Evolutionary conservation across 2,797 vertebrate genomes (phyloP).

Genomic region (Helostoma temminkii): DNA sequence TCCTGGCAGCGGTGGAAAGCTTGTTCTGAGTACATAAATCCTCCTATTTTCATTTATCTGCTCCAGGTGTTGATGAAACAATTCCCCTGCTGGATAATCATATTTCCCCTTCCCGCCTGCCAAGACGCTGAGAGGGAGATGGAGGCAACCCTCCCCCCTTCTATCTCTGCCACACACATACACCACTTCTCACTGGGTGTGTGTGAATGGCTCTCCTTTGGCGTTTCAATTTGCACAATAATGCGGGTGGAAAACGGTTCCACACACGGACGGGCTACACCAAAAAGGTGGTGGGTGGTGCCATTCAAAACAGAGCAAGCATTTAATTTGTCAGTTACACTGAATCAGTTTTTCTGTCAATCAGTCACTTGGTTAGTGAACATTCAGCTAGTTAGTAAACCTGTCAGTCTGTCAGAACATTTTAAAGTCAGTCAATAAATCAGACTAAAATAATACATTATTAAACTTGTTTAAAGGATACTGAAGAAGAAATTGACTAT

Average conservation of each 20-base stretch:
- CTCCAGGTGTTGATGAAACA: conserved; percentile 85
- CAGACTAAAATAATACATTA: not conserved
- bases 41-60: conserved; percentile 79
- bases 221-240: conserved; percentile 80
- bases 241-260: conserved; percentile 68
- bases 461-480: no score
- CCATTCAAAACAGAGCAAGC: conserved; percentile 24
- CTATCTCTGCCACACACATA: conserved; percentile 7
- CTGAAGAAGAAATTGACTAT: not conserved
- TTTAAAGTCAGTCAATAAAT: not conserved
- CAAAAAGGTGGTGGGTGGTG: conserved; percentile 24
- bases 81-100: conserved; percentile 80
- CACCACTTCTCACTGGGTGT: conserved; percentile 13
- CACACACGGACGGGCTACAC: conserved; percentile 62
- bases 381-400: conserved; percentile 20
- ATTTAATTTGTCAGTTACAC: conserved; percentile 26
- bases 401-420: conserved; percentile 6
- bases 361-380: not conserved
- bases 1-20: conserved; percentile 74
- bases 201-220: conserved; percentile 64
- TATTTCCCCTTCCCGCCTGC: conserved; percentile 74
- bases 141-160: conserved; percentile 10
- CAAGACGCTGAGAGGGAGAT: conserved; percentile 68
- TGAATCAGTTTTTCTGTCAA: conserved; percentile 20
- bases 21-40: conserved; percentile 77